Evolutionary conservation across 2,113 vertebrate species (phyloP).

Genomic region (Pluvianellus socialis): DNA sequence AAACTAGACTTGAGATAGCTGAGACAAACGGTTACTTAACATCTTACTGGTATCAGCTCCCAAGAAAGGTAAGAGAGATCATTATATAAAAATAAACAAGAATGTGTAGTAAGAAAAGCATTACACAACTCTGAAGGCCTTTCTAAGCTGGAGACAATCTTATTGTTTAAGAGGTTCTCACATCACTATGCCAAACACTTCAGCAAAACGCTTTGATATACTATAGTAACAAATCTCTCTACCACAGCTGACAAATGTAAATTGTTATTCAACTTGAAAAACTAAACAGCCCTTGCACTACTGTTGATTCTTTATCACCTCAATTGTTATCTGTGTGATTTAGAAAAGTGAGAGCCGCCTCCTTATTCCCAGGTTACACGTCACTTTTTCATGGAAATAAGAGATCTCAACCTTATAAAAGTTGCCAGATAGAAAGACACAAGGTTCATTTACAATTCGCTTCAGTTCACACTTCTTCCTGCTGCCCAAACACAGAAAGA

Average conservation of each 20-base stretch:
- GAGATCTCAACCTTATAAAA: neutral
- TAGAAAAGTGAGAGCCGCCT: neutral
- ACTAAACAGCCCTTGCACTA: neutral
- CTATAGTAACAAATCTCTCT: neutral
- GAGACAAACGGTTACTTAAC: neutral
- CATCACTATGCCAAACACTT: neutral
- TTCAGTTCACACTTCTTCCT: neutral
- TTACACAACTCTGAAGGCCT: neutral
- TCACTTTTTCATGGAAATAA: neutral
- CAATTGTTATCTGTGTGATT: neutral
- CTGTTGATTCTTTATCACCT: neutral
- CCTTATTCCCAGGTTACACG: neutral
- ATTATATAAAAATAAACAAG: neutral
- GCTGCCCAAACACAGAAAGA: conserved; percentile 32
- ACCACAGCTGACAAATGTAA: neutral
- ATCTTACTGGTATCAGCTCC: neutral
- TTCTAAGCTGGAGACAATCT: neutral
- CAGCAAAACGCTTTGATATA: neutral
- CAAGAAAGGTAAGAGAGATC: neutral
- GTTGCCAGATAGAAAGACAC: neutral
- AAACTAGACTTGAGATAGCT: neutral
- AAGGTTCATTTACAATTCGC: neutral
- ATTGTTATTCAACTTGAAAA: neutral
- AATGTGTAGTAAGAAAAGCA: neutral
- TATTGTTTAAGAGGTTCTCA: neutral